Evolutionary conservation across 2,113 vertebrate genomes (phyloP), one percentile per base, ranked within the genome.

Genomic region (Heloderma charlesbogerti): DNA sequence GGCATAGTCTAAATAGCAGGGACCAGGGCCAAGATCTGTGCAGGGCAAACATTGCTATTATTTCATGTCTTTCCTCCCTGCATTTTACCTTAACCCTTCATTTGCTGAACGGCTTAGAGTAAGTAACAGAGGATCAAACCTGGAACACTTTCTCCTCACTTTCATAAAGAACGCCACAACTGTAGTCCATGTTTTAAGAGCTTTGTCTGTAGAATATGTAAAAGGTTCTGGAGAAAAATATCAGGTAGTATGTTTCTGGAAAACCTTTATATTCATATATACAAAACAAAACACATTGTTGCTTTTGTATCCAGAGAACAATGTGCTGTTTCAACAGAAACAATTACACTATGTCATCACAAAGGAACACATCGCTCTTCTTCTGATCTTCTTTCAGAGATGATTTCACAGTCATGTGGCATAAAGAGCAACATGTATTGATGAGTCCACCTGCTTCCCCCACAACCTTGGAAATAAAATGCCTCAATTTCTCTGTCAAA

Each of bases 1-100:
- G 89, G 89, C 34, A 57, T 69, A 86, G 75, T 45, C 45, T 86
- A 77, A 90, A 54, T 86, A 67, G 74, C 72, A 86, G 29, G 27
- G 69, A 84, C 63, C 31, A 34, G 43, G 60, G n/a, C 84, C 45
- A 86, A 86, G 45, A 79, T 90, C 63, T 79, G 43, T 86, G 74
- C 60, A 69, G 25, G 48, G 74, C 83, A 86, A 90, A 90, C 72
- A 86, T 40, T 86, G 43, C 72, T 86, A 90, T 90, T 86, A 69
- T 90, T 86, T 86, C 74, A 79, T 51, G 74, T 43, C 74, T 69
- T 79, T 85, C 60, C 12, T 79, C 43, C 25, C 74, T 54, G 43
- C 37, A 6, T 54, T 79, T 54, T 86, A 67, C 63, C 48, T 86
- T 90, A 86, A 86, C 60, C 20, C 74, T 86, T 86, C 37, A 51